Base-by-base conservation (phyloP, 92 coral and sea anemone species). In the Metridium senile region DNA sequence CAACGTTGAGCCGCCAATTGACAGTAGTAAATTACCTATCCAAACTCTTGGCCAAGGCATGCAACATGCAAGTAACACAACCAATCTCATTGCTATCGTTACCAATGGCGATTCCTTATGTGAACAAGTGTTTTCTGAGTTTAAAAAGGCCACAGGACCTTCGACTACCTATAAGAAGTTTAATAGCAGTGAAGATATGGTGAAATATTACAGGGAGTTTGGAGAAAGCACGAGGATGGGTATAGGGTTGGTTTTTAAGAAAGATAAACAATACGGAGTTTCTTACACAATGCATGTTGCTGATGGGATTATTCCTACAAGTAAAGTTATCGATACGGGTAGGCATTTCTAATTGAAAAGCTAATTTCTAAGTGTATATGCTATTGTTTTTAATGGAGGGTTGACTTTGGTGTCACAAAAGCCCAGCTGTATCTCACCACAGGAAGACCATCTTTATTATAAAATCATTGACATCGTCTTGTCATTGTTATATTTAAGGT, bases 241-340 rank as follows among this genome's bases (percentile, higher is more conserved):
- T 1, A 29, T 76, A 26, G 93, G 93, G 22, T 74, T 91, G 30
- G 85, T 87, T 26, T 88, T 88, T 78, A 72, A 68, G 64, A 88
- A 85, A 49, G 84, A 84, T 30, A 74, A 68, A 22, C 34, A 66
- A 1, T 11, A 63, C 16, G 79, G 83, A 11, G 16, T 91, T 58
- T 78, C 90, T 11, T 91, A 91, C 76, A 82, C 93, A 10, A 61
- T 91, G 13, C 93, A 81, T 51, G 51, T 80, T 11, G 69, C 74
- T 45, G 77, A 20, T 51, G 84, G 49, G 33, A 53, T 39, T 16
- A 53, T 89, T 20, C 97, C 97, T 9, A 72, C 82, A 30, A 43
- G 49, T 25, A 82, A 83, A 77, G 68, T 79, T 25, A 83, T 70
- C 19, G 79, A 82, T 56, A 47, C 26, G 59, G 82, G 89, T 85